Percentiles rank a stretch among this genome's conserved stretches.
Evolutionary conservation across 2,113 vertebrate genomes (phyloP).

Genomic region (Hymenochirus boettgeri): DNA sequence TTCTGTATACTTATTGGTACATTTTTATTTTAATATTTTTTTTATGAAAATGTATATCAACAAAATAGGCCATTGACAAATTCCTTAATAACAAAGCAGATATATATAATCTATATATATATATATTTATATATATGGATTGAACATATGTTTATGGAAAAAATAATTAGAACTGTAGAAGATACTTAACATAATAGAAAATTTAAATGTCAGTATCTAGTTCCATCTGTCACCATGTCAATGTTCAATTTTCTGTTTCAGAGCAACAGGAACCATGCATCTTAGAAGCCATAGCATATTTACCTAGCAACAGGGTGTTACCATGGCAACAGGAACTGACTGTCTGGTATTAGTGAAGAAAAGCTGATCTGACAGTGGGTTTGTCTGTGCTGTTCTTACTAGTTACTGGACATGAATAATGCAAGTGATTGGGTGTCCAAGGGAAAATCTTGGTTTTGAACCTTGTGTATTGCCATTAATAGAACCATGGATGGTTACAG

Average conservation of each 20-base stretch:
- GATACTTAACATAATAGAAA: constrained; percentile 2
- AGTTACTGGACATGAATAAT: constrained; percentile 14
- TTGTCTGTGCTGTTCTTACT: constrained; percentile 4
- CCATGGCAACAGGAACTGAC: constrained; percentile 33
- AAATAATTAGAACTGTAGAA: neutral
- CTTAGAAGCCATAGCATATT: neutral
- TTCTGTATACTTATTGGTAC: too few relatives aligned
- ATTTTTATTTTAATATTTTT: too few relatives aligned
- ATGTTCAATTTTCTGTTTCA: constrained; percentile 3
- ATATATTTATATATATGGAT: too few relatives aligned
- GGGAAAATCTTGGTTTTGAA: constrained; percentile 10
- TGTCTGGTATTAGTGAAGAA: constrained; percentile 12
- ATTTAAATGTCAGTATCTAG: neutral
- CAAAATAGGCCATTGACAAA: too few relatives aligned
- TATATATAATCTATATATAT: too few relatives aligned
- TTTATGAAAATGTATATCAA: too few relatives aligned
- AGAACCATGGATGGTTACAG: constrained; percentile 2
- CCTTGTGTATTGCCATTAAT: neutral
- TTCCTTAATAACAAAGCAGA: too few relatives aligned
- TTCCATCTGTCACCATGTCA: constrained; percentile 10
- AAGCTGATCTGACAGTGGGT: constrained; percentile 29
- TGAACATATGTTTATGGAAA: neutral
- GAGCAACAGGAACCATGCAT: constrained; percentile 8
- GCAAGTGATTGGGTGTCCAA: constrained; percentile 7
- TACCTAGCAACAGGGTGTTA: constrained; percentile 28